Percentiles rank a stretch among this genome's conserved stretches.
These are phyloP conservation scores for Gymnothorax reevesii DNA, from an alignment of 2,797 vertebrate species.

Conservation along the genomic window DNA sequence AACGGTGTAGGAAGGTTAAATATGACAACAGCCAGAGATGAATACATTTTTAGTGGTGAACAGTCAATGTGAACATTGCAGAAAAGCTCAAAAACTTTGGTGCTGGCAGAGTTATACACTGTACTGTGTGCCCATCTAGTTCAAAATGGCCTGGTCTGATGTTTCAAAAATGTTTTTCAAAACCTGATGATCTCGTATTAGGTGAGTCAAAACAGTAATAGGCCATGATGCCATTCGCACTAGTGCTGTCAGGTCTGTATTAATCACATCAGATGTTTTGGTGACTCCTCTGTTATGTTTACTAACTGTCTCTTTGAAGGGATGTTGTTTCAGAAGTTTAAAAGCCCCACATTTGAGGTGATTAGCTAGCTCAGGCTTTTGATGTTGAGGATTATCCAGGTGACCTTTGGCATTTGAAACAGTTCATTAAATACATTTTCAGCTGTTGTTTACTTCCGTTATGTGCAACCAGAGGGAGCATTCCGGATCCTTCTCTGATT, in stretches of 20 bases:
- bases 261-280: neutral
- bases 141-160: neutral
- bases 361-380: neutral
- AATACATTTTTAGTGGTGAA: too few relatives aligned
- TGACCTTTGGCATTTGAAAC: conserved; percentile 2
- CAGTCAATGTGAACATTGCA: too few relatives aligned
- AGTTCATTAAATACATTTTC: neutral
- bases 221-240: neutral
- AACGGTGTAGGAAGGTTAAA: too few relatives aligned
- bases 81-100: too few relatives aligned
- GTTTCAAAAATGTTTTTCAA: neutral
- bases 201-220: neutral
- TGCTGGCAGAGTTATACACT: too few relatives aligned
- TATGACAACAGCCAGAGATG: too few relatives aligned
- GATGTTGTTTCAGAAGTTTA: neutral
- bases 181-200: neutral
- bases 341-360: neutral
- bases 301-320: neutral
- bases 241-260: neutral
- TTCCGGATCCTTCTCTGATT: neutral
- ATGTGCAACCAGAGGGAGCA: neutral
- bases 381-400: neutral
- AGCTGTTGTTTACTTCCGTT: neutral
- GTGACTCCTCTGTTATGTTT: neutral
- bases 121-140: neutral